phyloP scores from a whole-genome alignment of 2,797 vertebrate genomes.

The Macropus fuliginosus region DNA sequence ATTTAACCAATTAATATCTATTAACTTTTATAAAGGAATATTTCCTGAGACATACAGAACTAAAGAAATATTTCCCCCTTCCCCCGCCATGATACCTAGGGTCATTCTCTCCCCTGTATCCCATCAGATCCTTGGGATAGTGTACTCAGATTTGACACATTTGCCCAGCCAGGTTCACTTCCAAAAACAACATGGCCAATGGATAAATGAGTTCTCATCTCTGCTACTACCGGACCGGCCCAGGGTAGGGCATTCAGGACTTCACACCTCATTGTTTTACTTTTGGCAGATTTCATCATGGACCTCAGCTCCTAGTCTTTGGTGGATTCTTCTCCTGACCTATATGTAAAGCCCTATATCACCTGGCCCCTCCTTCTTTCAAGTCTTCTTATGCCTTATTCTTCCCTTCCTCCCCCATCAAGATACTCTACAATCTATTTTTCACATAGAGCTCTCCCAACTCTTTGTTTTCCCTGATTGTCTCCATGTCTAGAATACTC shows the following conservation, averaged over 20 bases:
- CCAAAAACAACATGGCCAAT: background rate
- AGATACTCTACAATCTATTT: background rate
- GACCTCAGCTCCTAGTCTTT: background rate
- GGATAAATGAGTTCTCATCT: background rate
- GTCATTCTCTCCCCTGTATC: background rate
- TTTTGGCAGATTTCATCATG: background rate
- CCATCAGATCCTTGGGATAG: background rate
- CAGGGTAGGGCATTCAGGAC: background rate
- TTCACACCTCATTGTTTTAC: background rate
- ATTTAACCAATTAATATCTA: background rate
- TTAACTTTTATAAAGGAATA: background rate
- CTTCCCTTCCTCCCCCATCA: background rate
- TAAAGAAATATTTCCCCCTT: background rate
- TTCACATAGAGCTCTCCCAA: background rate
- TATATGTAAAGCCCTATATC: background rate
- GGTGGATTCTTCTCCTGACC: background rate
- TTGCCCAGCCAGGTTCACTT: background rate
- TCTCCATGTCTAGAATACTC: background rate
- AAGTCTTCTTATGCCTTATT: background rate
- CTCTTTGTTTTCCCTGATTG: background rate
- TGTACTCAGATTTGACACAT: background rate
- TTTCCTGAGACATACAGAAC: background rate
- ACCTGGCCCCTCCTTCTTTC: background rate
- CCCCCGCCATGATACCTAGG: background rate
- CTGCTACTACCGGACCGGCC: background rate